Base-by-base conservation (phyloP, 2,888 invertebrate genomes). In the Coronaproctus castanopsis region DNA sequence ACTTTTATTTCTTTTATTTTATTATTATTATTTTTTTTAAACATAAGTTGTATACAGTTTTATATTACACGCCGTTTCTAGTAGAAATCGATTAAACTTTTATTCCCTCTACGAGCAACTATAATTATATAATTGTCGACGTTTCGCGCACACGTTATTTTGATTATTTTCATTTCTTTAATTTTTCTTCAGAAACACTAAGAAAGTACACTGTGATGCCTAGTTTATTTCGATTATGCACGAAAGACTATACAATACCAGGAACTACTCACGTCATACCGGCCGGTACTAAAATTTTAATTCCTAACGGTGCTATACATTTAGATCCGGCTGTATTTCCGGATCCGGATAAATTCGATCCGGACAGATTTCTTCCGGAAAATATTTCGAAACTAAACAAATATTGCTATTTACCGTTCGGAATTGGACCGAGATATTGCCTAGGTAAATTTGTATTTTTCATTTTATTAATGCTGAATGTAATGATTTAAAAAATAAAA, bases 161-260 rank as follows among this genome's bases (percentile, higher is more conserved):
- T n/a, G n/a, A n/a, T n/a, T n/a, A n/a, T n/a, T n/a, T n/a, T n/a
- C n/a, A n/a, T n/a, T n/a, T n/a, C n/a, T n/a, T n/a, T n/a, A n/a
- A n/a, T n/a, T n/a, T n/a, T n/a, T n/a, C n/a, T n/a, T 10, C 68
- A 77, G 80, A 80, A 69, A 77, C 79, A 1, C 69, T 80, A 63
- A 70, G 80, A 54, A 76, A 78, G 67, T 77, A 78, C 67, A 78
- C 79, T 3, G 75, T 78, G 8, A 77, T 77, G 1, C 73, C 76
- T 1, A 68, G 75, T 20, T 70, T 77, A 57, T 69, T 74, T 18
- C 68, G 78, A 52, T 74, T 73, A 65, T 77, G 77, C 65, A 78
- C 75, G n/a, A 70, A 73, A 62, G 68, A 71, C 14, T 79, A 78
- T 67, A 68, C 66, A 56, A 69, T 79, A 62, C 77, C 78, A 0